These are phyloP conservation scores for Drosophila cardini DNA, from an alignment of 1,140 invertebrate genomes.

Conservation along the genomic window DNA sequence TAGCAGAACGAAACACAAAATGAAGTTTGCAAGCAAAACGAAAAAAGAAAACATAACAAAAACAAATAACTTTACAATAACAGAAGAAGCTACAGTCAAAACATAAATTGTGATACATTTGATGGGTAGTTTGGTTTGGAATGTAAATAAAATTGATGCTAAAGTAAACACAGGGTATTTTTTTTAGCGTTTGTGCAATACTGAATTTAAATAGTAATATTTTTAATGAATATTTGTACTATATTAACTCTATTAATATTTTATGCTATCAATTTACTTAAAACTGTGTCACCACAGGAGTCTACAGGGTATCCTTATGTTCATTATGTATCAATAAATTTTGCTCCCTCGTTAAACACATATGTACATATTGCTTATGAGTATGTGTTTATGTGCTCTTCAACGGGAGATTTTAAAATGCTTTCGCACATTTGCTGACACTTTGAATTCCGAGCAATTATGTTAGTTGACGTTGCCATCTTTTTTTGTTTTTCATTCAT, in stretches of 20 bases:
- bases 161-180: no score
- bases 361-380: background rate
- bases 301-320: background rate
- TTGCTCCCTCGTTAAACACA: background rate
- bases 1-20: constrained; percentile 12
- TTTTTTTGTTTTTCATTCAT: constrained; percentile 31
- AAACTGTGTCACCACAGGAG: background rate
- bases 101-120: background rate
- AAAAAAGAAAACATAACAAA: constrained; percentile 18
- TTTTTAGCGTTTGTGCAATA: no score
- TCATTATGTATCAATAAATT: background rate
- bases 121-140: no score
- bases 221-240: no score
- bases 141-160: no score
- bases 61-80: constrained; percentile 16
- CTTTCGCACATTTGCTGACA: constrained; percentile 48
- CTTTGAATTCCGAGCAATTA: constrained; percentile 49
- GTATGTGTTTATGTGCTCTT: constrained; percentile 15
- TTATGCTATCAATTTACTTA: no score
- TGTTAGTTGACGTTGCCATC: constrained; percentile 14
- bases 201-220: no score
- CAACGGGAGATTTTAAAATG: constrained; percentile 23
- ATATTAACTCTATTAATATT: no score
- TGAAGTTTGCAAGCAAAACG: constrained; percentile 32
- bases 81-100: constrained; percentile 17